Conservation (phyloP, 2,888 invertebrate genomes). For the Iselma pallidipennis region DNA sequence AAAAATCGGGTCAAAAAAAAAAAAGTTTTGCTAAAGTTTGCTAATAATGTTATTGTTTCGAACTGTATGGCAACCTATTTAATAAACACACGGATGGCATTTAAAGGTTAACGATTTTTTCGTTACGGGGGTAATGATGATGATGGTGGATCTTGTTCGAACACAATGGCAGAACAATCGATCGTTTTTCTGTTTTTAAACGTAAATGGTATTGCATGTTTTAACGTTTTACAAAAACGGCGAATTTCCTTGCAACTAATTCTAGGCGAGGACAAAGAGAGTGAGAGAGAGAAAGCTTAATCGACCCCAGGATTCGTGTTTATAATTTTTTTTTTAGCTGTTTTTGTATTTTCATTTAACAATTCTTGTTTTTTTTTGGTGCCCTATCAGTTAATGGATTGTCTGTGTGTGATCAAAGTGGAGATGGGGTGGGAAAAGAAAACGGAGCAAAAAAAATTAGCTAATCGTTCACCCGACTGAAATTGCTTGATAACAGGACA, state of each 20-base stretch:
- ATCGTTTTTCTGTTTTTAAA: not conserved
- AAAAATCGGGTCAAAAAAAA: not conserved
- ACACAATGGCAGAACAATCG: conserved; percentile 1
- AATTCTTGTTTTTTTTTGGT: not conserved
- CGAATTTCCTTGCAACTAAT: not conserved
- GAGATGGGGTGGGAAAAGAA: not conserved
- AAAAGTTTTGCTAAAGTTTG: not conserved
- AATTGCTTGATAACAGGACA: not conserved
- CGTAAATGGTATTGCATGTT: conserved; percentile 3
- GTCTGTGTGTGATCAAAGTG: not conserved
- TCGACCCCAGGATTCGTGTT: conserved; percentile 1
- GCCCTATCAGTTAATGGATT: conserved; percentile 1
- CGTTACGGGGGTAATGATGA: not conserved
- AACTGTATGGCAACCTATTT: not conserved
- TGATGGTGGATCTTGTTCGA: not conserved
- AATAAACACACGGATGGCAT: not conserved
- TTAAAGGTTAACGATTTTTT: not conserved
- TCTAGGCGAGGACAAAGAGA: not conserved
- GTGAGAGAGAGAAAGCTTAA: not conserved
- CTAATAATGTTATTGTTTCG: not conserved
- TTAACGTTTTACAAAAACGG: not conserved
- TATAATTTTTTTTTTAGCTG: not conserved
- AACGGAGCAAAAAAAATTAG: not conserved
- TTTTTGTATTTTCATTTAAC: not conserved
- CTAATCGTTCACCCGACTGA: not conserved